phyloP scores from a whole-genome alignment of 2,888 invertebrate genomes.

The Ptilodon capucinus region DNA sequence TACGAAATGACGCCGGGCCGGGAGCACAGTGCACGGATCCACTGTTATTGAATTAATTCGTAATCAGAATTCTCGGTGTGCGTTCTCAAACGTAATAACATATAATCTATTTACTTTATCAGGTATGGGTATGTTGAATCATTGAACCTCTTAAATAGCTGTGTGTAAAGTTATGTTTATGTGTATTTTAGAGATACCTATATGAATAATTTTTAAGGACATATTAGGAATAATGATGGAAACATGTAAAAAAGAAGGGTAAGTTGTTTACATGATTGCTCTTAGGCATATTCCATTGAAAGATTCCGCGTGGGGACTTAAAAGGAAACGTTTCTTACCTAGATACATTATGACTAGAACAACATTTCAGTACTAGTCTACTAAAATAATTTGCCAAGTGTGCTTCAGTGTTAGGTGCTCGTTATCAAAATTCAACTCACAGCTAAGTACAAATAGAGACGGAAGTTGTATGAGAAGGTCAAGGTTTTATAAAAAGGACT shows the following conservation, averaged over 20 bases:
- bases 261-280: neutral
- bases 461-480: too few relatives aligned
- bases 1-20: slow-evolving; percentile 74
- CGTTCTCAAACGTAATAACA: slow-evolving; percentile 70
- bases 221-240: slow-evolving; percentile 5
- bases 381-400: too few relatives aligned
- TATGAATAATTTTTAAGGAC: too few relatives aligned
- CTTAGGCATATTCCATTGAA: neutral
- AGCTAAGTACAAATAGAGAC: too few relatives aligned
- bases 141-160: slow-evolving; percentile 39
- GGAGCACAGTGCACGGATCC: slow-evolving; percentile 77
- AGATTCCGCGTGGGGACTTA: neutral
- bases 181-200: slow-evolving; percentile 1
- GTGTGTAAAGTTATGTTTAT: slow-evolving; percentile 2
- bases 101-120: slow-evolving; percentile 56
- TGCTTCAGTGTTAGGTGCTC: too few relatives aligned
- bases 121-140: slow-evolving; percentile 35
- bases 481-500: too few relatives aligned
- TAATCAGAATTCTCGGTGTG: slow-evolving; percentile 78
- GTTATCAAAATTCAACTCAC: too few relatives aligned
- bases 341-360: too few relatives aligned
- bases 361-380: too few relatives aligned
- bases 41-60: slow-evolving; percentile 81
- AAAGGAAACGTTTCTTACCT: neutral
- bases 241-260: neutral